Evolutionary conservation across 2,113 vertebrate genomes (phyloP).

Genomic region (Periophthalmodon schlosseri): DNA sequence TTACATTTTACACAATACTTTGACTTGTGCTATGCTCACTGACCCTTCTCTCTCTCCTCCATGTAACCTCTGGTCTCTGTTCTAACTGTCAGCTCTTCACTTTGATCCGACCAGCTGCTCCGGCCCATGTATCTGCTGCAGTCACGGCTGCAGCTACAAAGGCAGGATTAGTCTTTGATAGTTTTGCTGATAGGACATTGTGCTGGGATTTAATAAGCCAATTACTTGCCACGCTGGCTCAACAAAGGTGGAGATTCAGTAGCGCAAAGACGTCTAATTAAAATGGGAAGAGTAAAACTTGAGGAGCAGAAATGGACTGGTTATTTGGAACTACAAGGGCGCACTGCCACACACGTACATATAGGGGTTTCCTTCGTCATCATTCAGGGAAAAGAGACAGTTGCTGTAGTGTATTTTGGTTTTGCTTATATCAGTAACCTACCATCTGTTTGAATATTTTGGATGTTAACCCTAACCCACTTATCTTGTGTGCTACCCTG

Average conservation of each 20-base stretch:
- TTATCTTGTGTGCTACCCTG: neutral
- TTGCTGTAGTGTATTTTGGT: neutral
- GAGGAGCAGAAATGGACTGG: slow-evolving; percentile 31
- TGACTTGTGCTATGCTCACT: slow-evolving; percentile 7
- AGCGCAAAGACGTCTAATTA: slow-evolving; percentile 53
- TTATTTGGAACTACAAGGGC: slow-evolving; percentile 29
- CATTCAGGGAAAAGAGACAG: slow-evolving; percentile 12
- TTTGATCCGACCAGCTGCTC: slow-evolving; percentile 44
- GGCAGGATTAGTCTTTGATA: slow-evolving; percentile 68
- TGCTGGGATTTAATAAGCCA: slow-evolving; percentile 68
- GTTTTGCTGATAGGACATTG: slow-evolving; percentile 70
- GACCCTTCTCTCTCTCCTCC: slow-evolving; percentile 2
- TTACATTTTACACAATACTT: slow-evolving; percentile 1
- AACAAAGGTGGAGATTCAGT: slow-evolving; percentile 64
- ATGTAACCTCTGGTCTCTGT: neutral
- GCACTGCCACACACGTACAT: neutral
- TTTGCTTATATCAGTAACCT: neutral
- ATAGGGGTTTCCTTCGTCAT: slow-evolving; percentile 29
- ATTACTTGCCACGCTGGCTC: slow-evolving; percentile 67
- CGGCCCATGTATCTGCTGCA: slow-evolving; percentile 3
- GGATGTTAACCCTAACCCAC: neutral
- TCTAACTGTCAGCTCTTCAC: slow-evolving; percentile 28
- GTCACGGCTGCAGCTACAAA: slow-evolving; percentile 49
- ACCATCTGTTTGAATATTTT: neutral
- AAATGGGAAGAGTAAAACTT: slow-evolving; percentile 53